Base-by-base conservation (phyloP, 1,140 invertebrate genomes). In the Vollenhovia emeryi region DNA sequence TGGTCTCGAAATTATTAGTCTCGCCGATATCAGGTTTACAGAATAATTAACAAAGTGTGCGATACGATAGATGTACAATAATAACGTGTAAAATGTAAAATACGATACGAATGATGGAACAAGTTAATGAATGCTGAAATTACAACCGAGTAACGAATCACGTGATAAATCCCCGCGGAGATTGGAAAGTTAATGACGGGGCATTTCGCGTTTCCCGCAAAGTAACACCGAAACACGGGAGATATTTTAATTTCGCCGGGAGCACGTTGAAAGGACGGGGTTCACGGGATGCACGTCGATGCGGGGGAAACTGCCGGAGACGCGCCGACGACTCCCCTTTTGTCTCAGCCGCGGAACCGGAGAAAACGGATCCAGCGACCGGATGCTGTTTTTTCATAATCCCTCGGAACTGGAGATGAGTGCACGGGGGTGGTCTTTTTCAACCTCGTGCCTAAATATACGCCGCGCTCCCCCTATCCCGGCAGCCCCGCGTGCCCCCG, bases 391-490 rank as follows among this genome's bases (percentile, higher is more conserved):
- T 79, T 82, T 71, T 55, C 55, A 86, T 86, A 86, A 73, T 73
- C 59, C 40, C 24, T 79, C 24, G 50, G 27, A 43, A 64, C 24
- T 45, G 50, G 79, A 87, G 84, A 79, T 79, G 84, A 84, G 45
- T 71, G 18, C 45, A 60, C 24, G 21, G 80, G 62, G 76, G 55
- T 82, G 86, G 76, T 36, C 76, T 71, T 86, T 86, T 87, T 86
- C 84, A 75, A 36, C 43, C 15, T 59, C n/a, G 11, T n/a, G 48
- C 57, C 76, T 87, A 87, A 83, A 87, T 87, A 87, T 87, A 86
- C 21, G 30, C 33, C 40, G 62, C 30, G 33, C 33, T 4, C 33
- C 48, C n/a, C n/a, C n/a, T n/a, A n/a, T n/a, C n/a, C n/a, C n/a
- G n/a, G n/a, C n/a, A n/a, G n/a, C n/a, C n/a, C 8, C 18, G 48